Base-by-base conservation (phyloP, 2,888 invertebrate species). In the Nipponacmea schrenckii region DNA sequence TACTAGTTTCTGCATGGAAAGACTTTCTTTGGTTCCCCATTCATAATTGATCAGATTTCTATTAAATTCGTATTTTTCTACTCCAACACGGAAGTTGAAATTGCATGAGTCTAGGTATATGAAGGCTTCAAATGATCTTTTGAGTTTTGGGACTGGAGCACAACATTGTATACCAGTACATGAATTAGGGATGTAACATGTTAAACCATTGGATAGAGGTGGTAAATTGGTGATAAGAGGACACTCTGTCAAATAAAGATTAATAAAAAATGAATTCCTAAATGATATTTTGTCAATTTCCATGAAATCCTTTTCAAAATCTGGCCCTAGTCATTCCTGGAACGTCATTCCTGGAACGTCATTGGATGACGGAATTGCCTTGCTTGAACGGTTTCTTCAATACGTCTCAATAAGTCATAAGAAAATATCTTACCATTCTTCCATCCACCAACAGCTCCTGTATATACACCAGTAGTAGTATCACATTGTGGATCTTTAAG, bases 141-240 rank as follows among this genome's bases (percentile, higher is more conserved):
- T 31, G 10, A 75, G 39, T 5, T 67, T 46, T 17, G 27, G 68
- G 0, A 78, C 64, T 31, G 74, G 73, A 17, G 75, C 64, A 71
- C 79, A 79, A 67, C 79, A 79, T 17, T 79, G 73, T 14, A 78
- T 63, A 8, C 74, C 68, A 20, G 74, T 73, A 75, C 82, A 81
- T 10, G 75, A 65, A 26, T 77, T 70, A 0, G 75, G 70, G 26
- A 80, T 70, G 62, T 74, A 70, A 70, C 81, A 81, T 27, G 73
- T 70, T 12, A 72, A 62, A 8, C 65, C 66, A 15, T 63, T 65
- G 0, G 78, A 77, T 15, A 79, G 71, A 14, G 50, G 24, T 2
- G 73, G 71, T 27, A 77, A 48, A 17, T 67, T 64, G 7, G 70
- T 69, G 44, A 69, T 71, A 17, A 69, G 67, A 17, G 70, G 66